These are phyloP conservation scores for Spodoptera frugiperda DNA, from an alignment of 1,140 invertebrate genomes.

Conservation along the genomic window DNA sequence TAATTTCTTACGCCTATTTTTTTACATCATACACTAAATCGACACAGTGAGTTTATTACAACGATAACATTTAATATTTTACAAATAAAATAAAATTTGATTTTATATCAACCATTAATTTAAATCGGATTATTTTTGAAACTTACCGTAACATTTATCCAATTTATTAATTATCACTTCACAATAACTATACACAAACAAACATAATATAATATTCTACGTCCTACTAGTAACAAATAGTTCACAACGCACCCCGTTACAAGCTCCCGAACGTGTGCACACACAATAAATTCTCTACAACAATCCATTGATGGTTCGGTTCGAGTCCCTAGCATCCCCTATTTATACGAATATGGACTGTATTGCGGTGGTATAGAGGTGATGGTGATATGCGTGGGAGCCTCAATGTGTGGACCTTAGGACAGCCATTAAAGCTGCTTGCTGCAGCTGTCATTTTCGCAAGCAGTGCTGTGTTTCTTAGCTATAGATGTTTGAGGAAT, in stretches of 20 bases:
- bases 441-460: slow-evolving; percentile 70
- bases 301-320: slow-evolving; percentile 49
- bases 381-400: slow-evolving; percentile 23
- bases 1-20: not conserved
- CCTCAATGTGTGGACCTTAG: slow-evolving; percentile 47
- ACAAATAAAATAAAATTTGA: too few species aligned
- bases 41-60: too few species aligned
- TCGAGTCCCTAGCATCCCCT: slow-evolving; percentile 51
- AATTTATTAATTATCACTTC: not conserved
- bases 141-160: too few species aligned
- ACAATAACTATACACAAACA: not conserved
- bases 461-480: slow-evolving; percentile 44
- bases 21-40: too few species aligned
- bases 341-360: slow-evolving; percentile 15
- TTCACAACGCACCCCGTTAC: slow-evolving; percentile 18
- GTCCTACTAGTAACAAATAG: slow-evolving; percentile 30
- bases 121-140: too few species aligned
- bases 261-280: slow-evolving; percentile 17
- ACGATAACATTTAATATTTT: too few species aligned
- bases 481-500: slow-evolving; percentile 4
- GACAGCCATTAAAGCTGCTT: slow-evolving; percentile 63
- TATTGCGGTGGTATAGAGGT: slow-evolving; percentile 45
- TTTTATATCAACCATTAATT: too few species aligned
- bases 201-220: not conserved
- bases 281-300: slow-evolving; percentile 53